Conservation (phyloP, 2,113 vertebrate species). For the Vidua macroura region DNA sequence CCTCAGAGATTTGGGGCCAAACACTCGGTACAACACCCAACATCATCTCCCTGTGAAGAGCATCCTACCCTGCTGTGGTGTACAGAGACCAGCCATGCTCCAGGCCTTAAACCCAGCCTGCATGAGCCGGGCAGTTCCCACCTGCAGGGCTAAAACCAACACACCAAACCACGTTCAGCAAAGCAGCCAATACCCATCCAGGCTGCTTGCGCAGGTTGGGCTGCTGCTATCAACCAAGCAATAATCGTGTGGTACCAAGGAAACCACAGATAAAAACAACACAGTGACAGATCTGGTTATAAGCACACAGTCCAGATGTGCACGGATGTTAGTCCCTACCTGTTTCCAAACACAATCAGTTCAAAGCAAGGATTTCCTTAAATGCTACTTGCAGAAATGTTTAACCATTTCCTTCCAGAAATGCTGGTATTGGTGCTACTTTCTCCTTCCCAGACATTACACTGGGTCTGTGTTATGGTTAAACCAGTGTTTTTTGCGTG, state of each 20-base stretch:
- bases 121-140: neutral
- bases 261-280: slow-evolving; percentile 8
- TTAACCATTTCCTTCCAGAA: neutral
- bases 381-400: neutral
- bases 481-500: accelerated
- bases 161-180: neutral
- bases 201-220: neutral
- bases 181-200: neutral
- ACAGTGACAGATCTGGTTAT: neutral
- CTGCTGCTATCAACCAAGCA: neutral
- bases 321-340: neutral
- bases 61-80: neutral
- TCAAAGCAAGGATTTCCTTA: neutral
- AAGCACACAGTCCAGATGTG: neutral
- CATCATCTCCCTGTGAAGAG: neutral
- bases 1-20: accelerated
- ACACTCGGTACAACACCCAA: accelerated
- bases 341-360: neutral
- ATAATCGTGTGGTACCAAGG: neutral
- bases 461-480: accelerated
- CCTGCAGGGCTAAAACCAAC: neutral
- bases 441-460: neutral
- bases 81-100: neutral
- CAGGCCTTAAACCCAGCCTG: neutral
- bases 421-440: neutral